Base-by-base conservation (phyloP, 64 coral and sea anemone species). In the Montipora capricornis region DNA sequence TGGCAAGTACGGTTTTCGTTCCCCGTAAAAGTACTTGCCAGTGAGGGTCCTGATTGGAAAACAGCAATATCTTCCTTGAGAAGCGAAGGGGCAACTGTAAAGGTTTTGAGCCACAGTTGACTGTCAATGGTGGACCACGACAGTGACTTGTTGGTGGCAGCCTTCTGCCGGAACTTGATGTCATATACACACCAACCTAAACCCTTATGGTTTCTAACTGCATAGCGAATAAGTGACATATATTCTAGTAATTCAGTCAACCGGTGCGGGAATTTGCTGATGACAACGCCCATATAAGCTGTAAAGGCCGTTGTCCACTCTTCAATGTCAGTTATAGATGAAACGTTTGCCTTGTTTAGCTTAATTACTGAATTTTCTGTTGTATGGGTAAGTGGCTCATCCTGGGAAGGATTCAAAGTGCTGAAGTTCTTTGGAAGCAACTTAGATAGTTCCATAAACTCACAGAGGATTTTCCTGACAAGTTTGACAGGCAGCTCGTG, bases 171-270 rank as follows among this genome's bases (percentile, higher is more conserved):
- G n/a, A n/a, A n/a, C n/a, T n/a, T n/a, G n/a, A 50, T 8, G 20
- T 91, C 79, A 22, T 91, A 91, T 1, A 91, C 66, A 68, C 67
- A 70, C 89, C 89, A 91, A 46, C 78, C 89, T 14, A 91, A 46
- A 7, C 89, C 89, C 26, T 13, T 45, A 52, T 83, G 89, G n/a
- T 60, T 15, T 58, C 57, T 51, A 6, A 19, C 89, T 50, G 89
- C 89, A 83, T 91, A 83, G 5, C 78, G 74, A 50, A 91, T 91
- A 3, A 91, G 29, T 16, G 49, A 87, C 22, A 93, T n/a, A 17
- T 93, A 87, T 49, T 93, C 57, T 0, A 78, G 44, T 12, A 46
- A 49, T 1, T 78, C 75, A 3, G 6, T 5, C 15, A 47, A 44
- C 13, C 75, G 37, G 15, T 78, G 15, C 49, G 51, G 55, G 44